Base-by-base conservation (phyloP, 2,113 vertebrate species). In the Rana temporaria region DNA sequence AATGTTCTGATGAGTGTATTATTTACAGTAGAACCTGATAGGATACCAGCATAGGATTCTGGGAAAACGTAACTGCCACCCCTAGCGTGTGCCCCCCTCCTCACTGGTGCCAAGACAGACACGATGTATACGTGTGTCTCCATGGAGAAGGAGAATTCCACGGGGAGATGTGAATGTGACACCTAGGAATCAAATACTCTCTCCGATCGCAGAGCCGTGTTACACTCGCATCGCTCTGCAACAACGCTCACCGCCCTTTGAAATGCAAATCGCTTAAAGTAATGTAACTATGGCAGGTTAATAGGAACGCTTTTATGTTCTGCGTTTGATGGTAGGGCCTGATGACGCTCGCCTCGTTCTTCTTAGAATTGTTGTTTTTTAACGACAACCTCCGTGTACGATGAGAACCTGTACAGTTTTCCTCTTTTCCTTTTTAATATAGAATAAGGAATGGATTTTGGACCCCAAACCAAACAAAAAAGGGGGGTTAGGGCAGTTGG, bases 111-210 rank as follows among this genome's bases (percentile, higher is more conserved):
- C 42, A 22, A 11, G 59, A 6, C 60, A 18, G 16, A 7, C 16
- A 4, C 32, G 55, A 6, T 30, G 1, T 34, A 12, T 5, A 1
- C 72, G 5, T 53, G 32, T 1, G 6, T 68, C 71, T 20, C 70
- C 80, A 66, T 66, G 80, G 70, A 57, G 62, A 82, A 12, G 42
- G 9, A 11, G 16, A 48, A 82, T 75, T 82, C 81, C 72, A 30
- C 71, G 14, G 55, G 63, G 72, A 57, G 62, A 20, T 20, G 63
- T 22, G 70, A 82, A 74, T 73, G 66, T 82, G 26, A 15, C 80
- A 82, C 52, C 5, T 65, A 72, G 26, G 70, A 42, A 82, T 17
- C n/a, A 82, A 82, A 67, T 67, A 80, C 56, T 20, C 7, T 0
- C 6, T 26, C 56, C 17, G 26, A 70, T 71, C 57, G 16, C 79